Evolutionary conservation across 2,888 invertebrate species (phyloP), one percentile per base, ranked within the genome.

Genomic region (Luperina testacea): DNA sequence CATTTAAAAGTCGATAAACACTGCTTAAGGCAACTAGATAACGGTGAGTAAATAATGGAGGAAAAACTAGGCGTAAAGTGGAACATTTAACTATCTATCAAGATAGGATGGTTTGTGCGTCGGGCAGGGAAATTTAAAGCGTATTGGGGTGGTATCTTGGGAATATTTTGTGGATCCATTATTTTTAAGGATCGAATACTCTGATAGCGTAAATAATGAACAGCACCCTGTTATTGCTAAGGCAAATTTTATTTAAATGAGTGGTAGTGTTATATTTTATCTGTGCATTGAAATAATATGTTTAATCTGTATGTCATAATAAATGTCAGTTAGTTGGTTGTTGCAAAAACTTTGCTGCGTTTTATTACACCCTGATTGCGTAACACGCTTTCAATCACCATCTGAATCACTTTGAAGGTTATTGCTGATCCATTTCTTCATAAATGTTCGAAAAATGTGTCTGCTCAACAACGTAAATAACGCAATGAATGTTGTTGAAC

Each of bases 1-100:
- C 85, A 87, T 88, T 89, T 89, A 85, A 88, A 89, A 88, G 80
- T 89, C 87, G 83, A 89, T 89, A 89, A 89, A 85, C 75, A 83
- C 64, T 77, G 77, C 75, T 82, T 80, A 78, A 79, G 68, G 81
- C 53, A 63, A 76, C 69, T 87, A 83, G 87, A 87, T 85, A 86
- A 78, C 78, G 57, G 72, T 57, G 65, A 82, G 79, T 86, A 81
- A 86, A 87, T 86, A 87, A 88, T 85, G 82, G 57, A 63, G 75
- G 78, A 78, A 85, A 83, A 83, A 83, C 69, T 83, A 78, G 64
- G 27, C 67, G 80, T 82, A 82, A 79, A 64, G 68, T 80, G 74
- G 32, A 78, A 64, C 73, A 70, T 67, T 83, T 81, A 75, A 80
- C 78, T 83, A 82, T 82, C 78, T 82, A 82, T 79, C 57, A 72